Evolutionary conservation across 1,140 invertebrate genomes (phyloP).

Genomic region (Mercenaria mercenaria): DNA sequence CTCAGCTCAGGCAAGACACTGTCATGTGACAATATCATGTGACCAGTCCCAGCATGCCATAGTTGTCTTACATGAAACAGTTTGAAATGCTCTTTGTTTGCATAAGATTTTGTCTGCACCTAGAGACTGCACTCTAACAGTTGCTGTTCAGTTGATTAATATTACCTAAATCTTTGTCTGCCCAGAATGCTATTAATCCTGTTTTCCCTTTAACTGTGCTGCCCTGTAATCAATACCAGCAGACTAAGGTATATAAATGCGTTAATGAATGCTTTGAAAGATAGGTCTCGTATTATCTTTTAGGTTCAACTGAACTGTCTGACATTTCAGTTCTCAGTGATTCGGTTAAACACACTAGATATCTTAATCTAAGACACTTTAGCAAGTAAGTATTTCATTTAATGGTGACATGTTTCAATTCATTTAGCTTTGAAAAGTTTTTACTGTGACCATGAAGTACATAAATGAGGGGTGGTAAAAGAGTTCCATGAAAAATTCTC

Average conservation of each 20-base stretch:
- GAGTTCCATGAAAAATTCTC: no score
- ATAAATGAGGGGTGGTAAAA: no score
- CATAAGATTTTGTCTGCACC: neutral
- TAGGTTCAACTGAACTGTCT: no score
- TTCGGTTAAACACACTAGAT: no score
- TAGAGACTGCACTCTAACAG: neutral
- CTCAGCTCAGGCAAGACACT: slow-evolving; percentile 82
- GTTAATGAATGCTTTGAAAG: no score
- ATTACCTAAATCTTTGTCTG: neutral
- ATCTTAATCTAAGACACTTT: no score
- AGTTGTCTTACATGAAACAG: neutral
- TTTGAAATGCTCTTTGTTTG: neutral
- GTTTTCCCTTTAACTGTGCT: neutral
- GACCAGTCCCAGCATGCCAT: slow-evolving; percentile 27
- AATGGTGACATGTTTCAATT: no score
- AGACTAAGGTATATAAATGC: neutral
- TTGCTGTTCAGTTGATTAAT: neutral
- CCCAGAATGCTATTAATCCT: neutral
- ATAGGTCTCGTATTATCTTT: neutral
- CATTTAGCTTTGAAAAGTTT: no score
- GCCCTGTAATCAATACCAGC: neutral
- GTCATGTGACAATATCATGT: slow-evolving; percentile 50
- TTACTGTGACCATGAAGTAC: no score
- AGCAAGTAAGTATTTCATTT: no score
- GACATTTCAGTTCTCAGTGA: no score